Conservation (phyloP, 2,113 vertebrate genomes). For the Panurus biarmicus region DNA sequence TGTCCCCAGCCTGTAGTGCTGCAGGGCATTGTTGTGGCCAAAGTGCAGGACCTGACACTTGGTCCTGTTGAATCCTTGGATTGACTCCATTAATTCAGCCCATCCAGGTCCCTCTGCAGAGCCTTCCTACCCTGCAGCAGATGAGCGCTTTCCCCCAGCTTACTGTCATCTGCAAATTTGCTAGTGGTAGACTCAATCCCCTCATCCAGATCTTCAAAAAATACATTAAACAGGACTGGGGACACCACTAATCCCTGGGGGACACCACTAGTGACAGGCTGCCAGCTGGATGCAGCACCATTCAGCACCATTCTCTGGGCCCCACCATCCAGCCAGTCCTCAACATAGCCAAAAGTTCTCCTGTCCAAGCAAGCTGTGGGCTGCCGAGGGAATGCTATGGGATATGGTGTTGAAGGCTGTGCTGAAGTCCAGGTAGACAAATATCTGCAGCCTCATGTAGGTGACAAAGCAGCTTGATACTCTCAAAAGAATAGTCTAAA, state of each 20-base stretch:
- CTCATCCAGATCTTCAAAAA: neutral
- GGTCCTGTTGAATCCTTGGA: neutral
- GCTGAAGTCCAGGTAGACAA: neutral
- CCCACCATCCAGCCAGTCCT: accelerated
- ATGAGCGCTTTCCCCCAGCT: accelerated
- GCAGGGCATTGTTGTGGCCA: neutral
- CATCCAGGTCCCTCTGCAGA: neutral
- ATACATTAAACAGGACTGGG: too few species aligned
- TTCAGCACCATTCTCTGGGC: neutral
- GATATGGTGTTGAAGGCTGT: neutral
- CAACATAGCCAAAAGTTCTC: neutral
- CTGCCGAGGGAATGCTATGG: neutral
- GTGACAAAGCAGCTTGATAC: neutral
- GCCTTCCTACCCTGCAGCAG: neutral
- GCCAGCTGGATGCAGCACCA: accelerated
- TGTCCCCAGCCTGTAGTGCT: neutral
- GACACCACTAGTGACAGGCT: too few species aligned
- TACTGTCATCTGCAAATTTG: neutral
- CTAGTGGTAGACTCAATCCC: neutral
- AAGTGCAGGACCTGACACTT: neutral
- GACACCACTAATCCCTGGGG: accelerated
- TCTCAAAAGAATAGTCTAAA: neutral
- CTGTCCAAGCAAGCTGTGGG: neutral
- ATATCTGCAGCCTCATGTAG: neutral
- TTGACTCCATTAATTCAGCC: neutral